A percentile compares a stretch with the other conserved stretches of the same genome.
phyloP scores from a whole-genome alignment of 1,140 invertebrate species.

The Drosophila melanogaster region DNA sequence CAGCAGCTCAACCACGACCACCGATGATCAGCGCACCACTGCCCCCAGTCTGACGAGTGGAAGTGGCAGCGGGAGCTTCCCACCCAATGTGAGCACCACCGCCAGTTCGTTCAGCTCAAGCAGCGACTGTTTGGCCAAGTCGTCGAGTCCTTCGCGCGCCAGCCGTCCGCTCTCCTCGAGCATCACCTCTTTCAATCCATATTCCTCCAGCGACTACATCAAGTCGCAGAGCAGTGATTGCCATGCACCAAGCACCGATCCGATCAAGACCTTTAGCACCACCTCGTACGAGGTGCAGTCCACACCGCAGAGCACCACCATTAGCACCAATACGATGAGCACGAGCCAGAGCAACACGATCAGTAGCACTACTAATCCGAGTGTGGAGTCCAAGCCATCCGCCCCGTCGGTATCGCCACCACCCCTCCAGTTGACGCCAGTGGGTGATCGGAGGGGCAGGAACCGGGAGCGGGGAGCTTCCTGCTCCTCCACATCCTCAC shows the following conservation, averaged over 20 bases:
- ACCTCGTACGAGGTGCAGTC: slow-evolving; percentile 81
- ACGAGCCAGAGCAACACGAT: slow-evolving; percentile 43
- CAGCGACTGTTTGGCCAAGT: slow-evolving; percentile 82
- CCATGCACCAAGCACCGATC: slow-evolving; percentile 83
- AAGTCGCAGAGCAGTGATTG: slow-evolving; percentile 83
- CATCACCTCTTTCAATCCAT: slow-evolving; percentile 83
- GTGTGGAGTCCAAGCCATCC: slow-evolving; percentile 41
- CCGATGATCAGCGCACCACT: slow-evolving; percentile 70
- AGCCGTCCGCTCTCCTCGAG: slow-evolving; percentile 76
- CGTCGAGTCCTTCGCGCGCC: slow-evolving; percentile 72
- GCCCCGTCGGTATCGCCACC: slow-evolving; percentile 53
- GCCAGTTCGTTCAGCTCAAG: slow-evolving; percentile 79
- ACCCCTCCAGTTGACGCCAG: slow-evolving; percentile 69
- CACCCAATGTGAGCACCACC: slow-evolving; percentile 67
- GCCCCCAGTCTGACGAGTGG: slow-evolving; percentile 68
- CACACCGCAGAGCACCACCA: slow-evolving; percentile 68
- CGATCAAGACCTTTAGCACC: slow-evolving; percentile 84
- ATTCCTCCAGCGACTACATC: slow-evolving; percentile 83
- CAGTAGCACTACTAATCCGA: slow-evolving; percentile 50
- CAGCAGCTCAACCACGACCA: slow-evolving; percentile 28
- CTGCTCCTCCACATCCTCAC: slow-evolving; percentile 60
- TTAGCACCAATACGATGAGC: slow-evolving; percentile 52
- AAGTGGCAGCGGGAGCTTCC: slow-evolving; percentile 41
- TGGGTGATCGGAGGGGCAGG: slow-evolving; percentile 38
- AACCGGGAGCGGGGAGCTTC: slow-evolving; percentile 17